phyloP scores from a whole-genome alignment of 2,113 vertebrate genomes.

The Dendropsophus ebraccatus region DNA sequence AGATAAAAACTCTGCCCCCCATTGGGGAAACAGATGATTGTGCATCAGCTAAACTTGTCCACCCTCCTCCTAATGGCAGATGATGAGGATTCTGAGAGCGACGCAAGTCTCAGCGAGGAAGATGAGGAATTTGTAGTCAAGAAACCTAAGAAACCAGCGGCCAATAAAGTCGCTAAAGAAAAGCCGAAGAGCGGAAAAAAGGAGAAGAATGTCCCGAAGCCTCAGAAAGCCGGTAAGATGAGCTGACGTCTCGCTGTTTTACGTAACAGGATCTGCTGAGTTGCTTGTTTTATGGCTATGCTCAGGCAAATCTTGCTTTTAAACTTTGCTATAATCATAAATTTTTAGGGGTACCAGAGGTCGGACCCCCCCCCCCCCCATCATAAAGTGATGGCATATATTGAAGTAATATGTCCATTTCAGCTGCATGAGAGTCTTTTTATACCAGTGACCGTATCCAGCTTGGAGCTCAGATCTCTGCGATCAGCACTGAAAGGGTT shows the following conservation, averaged over 20 bases:
- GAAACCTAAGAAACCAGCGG: constrained; percentile 9
- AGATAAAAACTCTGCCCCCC: no score
- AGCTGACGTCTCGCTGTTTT: neutral
- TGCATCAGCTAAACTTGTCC: neutral
- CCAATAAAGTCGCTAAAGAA: neutral
- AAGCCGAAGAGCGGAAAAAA: neutral
- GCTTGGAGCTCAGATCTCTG: no score
- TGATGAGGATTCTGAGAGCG: constrained; percentile 37
- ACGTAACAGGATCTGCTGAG: neutral
- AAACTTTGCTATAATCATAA: no score
- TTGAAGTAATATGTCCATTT: no score
- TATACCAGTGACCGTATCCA: no score
- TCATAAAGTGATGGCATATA: no score
- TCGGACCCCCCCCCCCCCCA: no score
- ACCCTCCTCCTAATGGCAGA: neutral
- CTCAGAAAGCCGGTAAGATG: constrained; percentile 14
- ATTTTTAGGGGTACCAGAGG: no score
- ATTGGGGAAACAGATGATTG: no score
- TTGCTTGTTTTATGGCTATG: neutral
- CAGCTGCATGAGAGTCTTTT: no score
- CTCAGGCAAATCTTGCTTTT: no score
- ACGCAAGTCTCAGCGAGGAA: constrained; percentile 10
- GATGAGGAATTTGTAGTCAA: constrained; percentile 45
- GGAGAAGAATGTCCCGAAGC: constrained; percentile 2
- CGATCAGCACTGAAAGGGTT: no score